A percentile compares a stretch with the other conserved stretches of the same genome.
These are phyloP conservation scores for Trissoscelio sp. DNA, from an alignment of 2,888 invertebrate genomes.

Conservation along the genomic window DNA sequence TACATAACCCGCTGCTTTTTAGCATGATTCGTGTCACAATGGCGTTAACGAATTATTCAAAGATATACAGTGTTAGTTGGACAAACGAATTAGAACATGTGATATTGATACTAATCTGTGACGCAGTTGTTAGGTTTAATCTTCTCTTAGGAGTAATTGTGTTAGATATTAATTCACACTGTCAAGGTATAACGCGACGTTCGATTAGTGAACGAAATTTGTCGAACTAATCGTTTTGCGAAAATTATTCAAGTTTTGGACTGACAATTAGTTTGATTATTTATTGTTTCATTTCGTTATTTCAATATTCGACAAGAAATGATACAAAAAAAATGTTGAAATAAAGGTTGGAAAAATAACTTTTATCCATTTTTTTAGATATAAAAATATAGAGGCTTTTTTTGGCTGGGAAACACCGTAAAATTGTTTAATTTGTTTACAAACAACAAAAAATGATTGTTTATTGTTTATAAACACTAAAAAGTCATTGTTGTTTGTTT, in stretches of 20 bases:
- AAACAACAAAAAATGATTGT: no score
- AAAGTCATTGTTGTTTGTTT: no score
- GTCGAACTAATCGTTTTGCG: slow-evolving; percentile 5
- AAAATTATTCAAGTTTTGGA: neutral
- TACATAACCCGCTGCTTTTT: slow-evolving; percentile 25
- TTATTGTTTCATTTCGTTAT: neutral
- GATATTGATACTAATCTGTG: slow-evolving; percentile 40
- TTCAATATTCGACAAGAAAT: neutral
- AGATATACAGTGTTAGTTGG: slow-evolving; percentile 24
- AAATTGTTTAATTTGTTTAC: no score
- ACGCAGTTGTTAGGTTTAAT: slow-evolving; percentile 39
- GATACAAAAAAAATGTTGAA: neutral
- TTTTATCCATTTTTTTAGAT: no score
- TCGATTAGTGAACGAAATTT: slow-evolving; percentile 16
- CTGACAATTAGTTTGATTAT: no score
- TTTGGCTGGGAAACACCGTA: no score
- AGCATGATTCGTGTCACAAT: slow-evolving; percentile 10
- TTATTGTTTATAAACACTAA: no score
- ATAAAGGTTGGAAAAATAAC: no score
- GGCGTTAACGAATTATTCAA: slow-evolving; percentile 11
- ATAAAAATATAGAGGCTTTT: no score
- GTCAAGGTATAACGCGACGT: neutral
- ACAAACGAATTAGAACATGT: slow-evolving; percentile 34
- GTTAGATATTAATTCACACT: slow-evolving; percentile 37
- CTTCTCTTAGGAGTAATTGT: slow-evolving; percentile 26